Evolutionary conservation across 1,140 invertebrate genomes (phyloP).

Genomic region (Ericerus pela): DNA sequence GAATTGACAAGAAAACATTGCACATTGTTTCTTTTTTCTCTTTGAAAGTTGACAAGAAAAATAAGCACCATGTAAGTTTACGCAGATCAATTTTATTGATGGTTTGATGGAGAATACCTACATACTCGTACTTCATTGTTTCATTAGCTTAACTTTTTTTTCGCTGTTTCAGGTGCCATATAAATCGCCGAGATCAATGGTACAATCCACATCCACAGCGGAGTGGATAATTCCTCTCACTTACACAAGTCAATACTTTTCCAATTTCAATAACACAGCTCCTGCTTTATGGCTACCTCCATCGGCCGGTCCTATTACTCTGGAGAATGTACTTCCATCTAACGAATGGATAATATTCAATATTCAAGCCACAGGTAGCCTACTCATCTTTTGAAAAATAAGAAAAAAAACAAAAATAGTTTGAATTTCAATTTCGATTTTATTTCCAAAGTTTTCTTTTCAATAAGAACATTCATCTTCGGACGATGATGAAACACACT

Average conservation of each 20-base stretch:
- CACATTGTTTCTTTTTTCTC: no score
- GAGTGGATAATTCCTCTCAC: conserved; percentile 9
- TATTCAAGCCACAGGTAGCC: conserved; percentile 54
- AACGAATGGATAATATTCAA: conserved; percentile 64
- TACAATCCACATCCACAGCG: background rate
- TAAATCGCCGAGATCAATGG: background rate
- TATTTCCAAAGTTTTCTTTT: background rate
- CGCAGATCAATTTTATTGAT: no score
- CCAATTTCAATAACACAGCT: background rate
- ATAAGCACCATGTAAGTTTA: no score
- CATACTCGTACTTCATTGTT: no score
- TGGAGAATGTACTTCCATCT: conserved; percentile 30
- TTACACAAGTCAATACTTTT: background rate
- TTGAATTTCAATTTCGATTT: background rate
- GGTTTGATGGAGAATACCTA: no score
- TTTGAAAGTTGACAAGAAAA: no score
- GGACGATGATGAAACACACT: no score
- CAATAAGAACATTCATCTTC: no score
- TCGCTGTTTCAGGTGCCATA: background rate
- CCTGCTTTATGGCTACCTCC: background rate
- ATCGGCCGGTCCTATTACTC: conserved; percentile 25
- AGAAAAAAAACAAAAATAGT: no score
- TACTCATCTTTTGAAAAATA: no score
- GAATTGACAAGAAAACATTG: no score
- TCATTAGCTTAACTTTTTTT: no score